phyloP scores from a whole-genome alignment of 2,113 vertebrate species.

The Gymnobelideus leadbeateri region DNA sequence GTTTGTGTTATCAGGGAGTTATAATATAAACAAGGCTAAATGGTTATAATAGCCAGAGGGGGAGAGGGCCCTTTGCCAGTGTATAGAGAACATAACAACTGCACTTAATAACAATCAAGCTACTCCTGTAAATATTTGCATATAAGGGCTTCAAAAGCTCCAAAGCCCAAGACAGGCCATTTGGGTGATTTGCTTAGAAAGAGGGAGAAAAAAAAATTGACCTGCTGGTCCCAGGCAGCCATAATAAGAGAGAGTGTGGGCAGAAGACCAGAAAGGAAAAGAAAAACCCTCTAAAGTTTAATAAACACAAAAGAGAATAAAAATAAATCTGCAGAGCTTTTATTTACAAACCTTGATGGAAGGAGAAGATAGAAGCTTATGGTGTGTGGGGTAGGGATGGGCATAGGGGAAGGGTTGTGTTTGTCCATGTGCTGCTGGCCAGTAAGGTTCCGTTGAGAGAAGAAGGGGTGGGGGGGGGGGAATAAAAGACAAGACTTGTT shows the following conservation, averaged over 20 bases:
- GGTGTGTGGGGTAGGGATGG: slow-evolving; percentile 72
- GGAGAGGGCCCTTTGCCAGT: slow-evolving; percentile 74
- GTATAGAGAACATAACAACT: slow-evolving; percentile 74
- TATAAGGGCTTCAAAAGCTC: slow-evolving; percentile 77
- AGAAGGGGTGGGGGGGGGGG: not conserved
- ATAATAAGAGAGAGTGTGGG: slow-evolving; percentile 80
- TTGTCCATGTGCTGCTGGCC: slow-evolving; percentile 57
- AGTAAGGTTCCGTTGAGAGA: not conserved
- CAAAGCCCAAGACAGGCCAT: slow-evolving; percentile 78
- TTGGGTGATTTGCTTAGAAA: slow-evolving; percentile 82
- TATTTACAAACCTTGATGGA: slow-evolving; percentile 83
- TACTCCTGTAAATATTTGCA: slow-evolving; percentile 87
- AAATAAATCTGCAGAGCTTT: slow-evolving; percentile 88
- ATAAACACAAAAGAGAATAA: slow-evolving; percentile 88
- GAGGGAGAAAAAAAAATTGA: slow-evolving; percentile 79
- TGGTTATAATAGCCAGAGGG: slow-evolving; percentile 68
- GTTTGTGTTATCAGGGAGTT: slow-evolving; percentile 69
- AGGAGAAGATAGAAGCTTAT: slow-evolving; percentile 77
- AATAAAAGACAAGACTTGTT: slow-evolving; percentile 61
- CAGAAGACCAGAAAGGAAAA: slow-evolving; percentile 79
- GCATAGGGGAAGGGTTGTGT: slow-evolving; percentile 50
- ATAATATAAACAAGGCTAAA: slow-evolving; percentile 75
- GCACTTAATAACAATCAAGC: slow-evolving; percentile 82
- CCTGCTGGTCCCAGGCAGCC: slow-evolving; percentile 73
- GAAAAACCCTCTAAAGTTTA: slow-evolving; percentile 82